Base-by-base conservation (phyloP, 1,140 invertebrate species). In the Eciton burchellii region DNA sequence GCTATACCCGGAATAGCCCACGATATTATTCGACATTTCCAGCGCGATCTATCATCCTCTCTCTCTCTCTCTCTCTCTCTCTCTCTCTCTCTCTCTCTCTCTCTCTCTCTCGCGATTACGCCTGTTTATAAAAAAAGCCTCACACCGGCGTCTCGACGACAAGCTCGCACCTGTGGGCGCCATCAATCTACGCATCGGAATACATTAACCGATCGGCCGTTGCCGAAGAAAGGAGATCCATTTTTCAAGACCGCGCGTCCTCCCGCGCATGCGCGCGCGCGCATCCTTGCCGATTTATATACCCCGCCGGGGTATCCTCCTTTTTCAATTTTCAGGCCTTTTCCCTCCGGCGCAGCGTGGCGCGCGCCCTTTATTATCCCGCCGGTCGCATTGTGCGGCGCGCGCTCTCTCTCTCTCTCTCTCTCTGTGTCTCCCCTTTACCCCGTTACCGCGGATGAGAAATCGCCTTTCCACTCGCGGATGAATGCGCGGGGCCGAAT, bases 261-360 rank as follows among this genome's bases (percentile, higher is more conserved):
- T 2, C 29, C 56, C 21, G 63, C 14, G 21, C 12, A 21, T 35
- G 26, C 26, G n/a, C 43, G 29, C 19, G n/a, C 24, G 14, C 9
- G 63, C 63, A 49, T 21, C 14, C 35, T 56, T 45, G 26, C 71
- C 29, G 54, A 86, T 85, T 86, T 85, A 82, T 85, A 65, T 47
- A 12, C 29, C 11, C 49, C 43, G 26, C 26, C 41, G 56, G 29
- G 68, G 24, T 72, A n/a, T n/a, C n/a, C n/a, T n/a, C n/a, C n/a
- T n/a, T n/a, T 79, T 81, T 84, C 71, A 63, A 81, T 79, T 68
- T 86, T 62, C 70, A 35, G n/a, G 43, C 16, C 81, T 86, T 86
- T 59, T 52, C 81, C 57, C 63, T 68, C 43, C 35, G 56, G 12
- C 11, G 11, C 9, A 54, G 57, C 54, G 24, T 3, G 24, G 19